Conservation (phyloP, 2,113 vertebrate genomes). For the Urocolius indicus region DNA sequence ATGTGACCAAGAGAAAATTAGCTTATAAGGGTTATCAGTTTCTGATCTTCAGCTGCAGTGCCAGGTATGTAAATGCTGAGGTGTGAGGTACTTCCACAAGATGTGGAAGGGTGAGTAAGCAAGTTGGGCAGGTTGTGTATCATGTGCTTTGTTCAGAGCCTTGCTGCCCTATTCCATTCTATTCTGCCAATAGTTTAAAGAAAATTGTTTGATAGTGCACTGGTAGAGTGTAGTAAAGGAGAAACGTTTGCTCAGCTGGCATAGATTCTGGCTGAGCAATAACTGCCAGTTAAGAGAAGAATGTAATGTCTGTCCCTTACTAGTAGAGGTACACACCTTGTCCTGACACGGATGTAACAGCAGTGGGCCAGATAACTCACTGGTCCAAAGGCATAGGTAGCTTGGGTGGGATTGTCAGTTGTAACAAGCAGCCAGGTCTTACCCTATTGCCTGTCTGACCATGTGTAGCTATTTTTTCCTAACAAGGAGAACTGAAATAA, state of each 20-base stretch:
- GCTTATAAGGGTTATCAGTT: neutral
- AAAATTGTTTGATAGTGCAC: neutral
- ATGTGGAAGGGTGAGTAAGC: neutral
- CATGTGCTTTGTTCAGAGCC: neutral
- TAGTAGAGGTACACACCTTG: neutral
- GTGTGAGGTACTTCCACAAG: neutral
- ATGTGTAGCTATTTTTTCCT: conserved; percentile 28
- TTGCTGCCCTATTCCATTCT: neutral
- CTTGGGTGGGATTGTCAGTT: neutral
- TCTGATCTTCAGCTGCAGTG: neutral
- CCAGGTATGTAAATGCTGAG: neutral
- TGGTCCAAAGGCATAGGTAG: neutral
- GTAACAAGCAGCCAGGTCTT: neutral
- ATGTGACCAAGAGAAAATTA: neutral
- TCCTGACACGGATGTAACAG: neutral
- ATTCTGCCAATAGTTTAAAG: neutral
- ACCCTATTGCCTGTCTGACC: neutral
- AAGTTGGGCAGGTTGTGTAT: neutral
- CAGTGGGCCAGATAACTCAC: accelerated
- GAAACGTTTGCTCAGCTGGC: neutral
- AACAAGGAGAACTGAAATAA: neutral
- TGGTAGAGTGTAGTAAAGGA: neutral
- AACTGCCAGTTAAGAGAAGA: neutral
- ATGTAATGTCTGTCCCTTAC: neutral
- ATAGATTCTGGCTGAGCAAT: neutral